Evolutionary conservation across 2,797 vertebrate genomes (phyloP).

Genomic region (Enteromius trimaculatus): DNA sequence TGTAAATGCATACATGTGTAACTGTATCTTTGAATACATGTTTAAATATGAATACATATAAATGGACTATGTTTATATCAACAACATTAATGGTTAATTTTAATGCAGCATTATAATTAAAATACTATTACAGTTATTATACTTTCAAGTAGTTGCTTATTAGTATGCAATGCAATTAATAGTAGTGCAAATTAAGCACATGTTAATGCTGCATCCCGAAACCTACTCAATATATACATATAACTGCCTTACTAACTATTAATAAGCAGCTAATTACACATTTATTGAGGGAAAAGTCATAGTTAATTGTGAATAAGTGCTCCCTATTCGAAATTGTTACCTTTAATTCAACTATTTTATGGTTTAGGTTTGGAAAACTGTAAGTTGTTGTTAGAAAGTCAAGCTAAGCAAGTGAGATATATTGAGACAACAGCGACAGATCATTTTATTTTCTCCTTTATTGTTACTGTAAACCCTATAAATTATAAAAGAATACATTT

Average conservation of each 20-base stretch:
- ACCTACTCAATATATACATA: too few relatives aligned
- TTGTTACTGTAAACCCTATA: slow-evolving; percentile 2
- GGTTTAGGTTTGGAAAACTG: background rate
- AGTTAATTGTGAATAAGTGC: too few relatives aligned
- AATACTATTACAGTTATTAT: background rate
- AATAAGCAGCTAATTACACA: too few relatives aligned
- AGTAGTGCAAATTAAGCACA: too few relatives aligned
- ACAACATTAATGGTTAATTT: too few relatives aligned
- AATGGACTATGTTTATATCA: too few relatives aligned
- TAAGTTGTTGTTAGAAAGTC: background rate
- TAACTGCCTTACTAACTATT: too few relatives aligned
- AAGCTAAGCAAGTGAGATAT: background rate
- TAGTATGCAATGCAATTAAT: too few relatives aligned
- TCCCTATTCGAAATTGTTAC: too few relatives aligned
- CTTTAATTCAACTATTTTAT: background rate
- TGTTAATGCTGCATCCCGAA: too few relatives aligned
- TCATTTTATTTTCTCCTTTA: background rate
- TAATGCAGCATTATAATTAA: background rate
- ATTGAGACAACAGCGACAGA: background rate
- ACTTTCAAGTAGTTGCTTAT: too few relatives aligned
- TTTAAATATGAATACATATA: background rate
- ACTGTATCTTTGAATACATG: background rate
- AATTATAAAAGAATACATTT: background rate
- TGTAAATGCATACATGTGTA: background rate
- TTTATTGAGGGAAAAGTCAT: too few relatives aligned